A percentile compares a stretch with the other conserved stretches of the same genome.
Evolutionary conservation across 2,888 invertebrate species (phyloP).

Genomic region (Deroplatys truncata): DNA sequence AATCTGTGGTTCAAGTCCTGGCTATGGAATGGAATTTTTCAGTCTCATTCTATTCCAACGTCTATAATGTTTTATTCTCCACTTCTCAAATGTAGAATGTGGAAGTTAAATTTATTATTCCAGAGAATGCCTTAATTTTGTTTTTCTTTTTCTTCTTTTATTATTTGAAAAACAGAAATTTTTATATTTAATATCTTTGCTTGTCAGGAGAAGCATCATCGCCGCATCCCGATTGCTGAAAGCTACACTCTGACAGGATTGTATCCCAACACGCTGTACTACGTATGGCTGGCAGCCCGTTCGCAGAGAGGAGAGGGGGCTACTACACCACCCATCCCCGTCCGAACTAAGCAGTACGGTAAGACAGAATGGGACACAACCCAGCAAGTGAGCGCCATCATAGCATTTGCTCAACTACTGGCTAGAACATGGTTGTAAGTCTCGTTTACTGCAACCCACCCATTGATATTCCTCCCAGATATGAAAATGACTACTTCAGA

Average conservation of each 20-base stretch:
- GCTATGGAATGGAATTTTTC: too few relatives aligned
- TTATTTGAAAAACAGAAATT: not conserved
- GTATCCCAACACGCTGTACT: slow-evolving; percentile 94
- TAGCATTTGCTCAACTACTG: not conserved
- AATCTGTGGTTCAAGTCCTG: too few relatives aligned
- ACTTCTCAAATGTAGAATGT: too few relatives aligned
- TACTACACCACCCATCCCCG: slow-evolving; percentile 88
- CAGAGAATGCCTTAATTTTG: too few relatives aligned
- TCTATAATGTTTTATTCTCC: too few relatives aligned
- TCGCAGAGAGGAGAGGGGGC: slow-evolving; percentile 93
- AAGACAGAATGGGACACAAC: slow-evolving; percentile 51
- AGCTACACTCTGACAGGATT: slow-evolving; percentile 84
- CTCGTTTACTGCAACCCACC: not conserved
- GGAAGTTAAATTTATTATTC: too few relatives aligned
- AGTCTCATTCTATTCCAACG: too few relatives aligned
- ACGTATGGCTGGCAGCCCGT: slow-evolving; percentile 93
- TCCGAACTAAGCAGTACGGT: slow-evolving; percentile 97
- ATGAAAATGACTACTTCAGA: not conserved
- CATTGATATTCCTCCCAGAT: not conserved
- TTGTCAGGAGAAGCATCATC: slow-evolving; percentile 68
- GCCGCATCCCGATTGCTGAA: slow-evolving; percentile 77
- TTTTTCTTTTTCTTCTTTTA: too few relatives aligned
- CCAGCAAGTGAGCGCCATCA: not conserved
- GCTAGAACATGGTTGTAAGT: slow-evolving; percentile 1
- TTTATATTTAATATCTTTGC: not conserved